A percentile compares a stretch with the other conserved stretches of the same genome.
Evolutionary conservation across 1,140 invertebrate species (phyloP).

Genomic region (Plodia interpunctella): DNA sequence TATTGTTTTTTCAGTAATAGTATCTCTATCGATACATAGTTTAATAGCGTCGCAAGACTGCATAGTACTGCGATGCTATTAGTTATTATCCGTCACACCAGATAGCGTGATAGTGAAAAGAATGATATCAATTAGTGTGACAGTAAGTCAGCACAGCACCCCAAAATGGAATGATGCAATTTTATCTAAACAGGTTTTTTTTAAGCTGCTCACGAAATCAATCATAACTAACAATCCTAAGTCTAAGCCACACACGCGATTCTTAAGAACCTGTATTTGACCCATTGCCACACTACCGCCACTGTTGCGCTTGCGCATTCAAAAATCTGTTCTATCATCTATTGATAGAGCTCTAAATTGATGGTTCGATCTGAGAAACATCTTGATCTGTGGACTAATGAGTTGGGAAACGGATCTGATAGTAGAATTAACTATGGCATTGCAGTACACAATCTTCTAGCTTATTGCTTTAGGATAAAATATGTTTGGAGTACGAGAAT

Average conservation of each 20-base stretch:
- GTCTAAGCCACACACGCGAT: neutral
- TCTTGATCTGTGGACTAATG: slow-evolving; percentile 1
- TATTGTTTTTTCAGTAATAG: too few species aligned
- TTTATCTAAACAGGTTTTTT: too few species aligned
- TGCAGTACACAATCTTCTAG: neutral
- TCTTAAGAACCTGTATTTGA: slow-evolving; percentile 5
- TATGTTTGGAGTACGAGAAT: neutral
- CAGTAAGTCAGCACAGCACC: too few species aligned
- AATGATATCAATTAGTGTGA: too few species aligned
- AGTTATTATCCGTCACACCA: too few species aligned
- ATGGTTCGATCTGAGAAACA: neutral
- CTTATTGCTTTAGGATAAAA: neutral
- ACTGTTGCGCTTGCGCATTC: neutral
- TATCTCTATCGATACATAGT: too few species aligned
- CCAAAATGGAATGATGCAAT: too few species aligned
- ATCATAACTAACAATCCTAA: neutral
- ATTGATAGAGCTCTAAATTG: neutral
- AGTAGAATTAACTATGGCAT: neutral
- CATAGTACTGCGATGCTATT: too few species aligned
- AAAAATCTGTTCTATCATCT: neutral
- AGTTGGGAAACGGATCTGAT: slow-evolving; percentile 3
- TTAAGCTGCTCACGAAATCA: neutral
- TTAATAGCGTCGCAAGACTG: too few species aligned
- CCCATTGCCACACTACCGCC: slow-evolving; percentile 3
- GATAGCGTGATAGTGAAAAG: too few species aligned